Evolutionary conservation across 2,888 invertebrate genomes (phyloP).

Genomic region (Pherbina coryleti): DNA sequence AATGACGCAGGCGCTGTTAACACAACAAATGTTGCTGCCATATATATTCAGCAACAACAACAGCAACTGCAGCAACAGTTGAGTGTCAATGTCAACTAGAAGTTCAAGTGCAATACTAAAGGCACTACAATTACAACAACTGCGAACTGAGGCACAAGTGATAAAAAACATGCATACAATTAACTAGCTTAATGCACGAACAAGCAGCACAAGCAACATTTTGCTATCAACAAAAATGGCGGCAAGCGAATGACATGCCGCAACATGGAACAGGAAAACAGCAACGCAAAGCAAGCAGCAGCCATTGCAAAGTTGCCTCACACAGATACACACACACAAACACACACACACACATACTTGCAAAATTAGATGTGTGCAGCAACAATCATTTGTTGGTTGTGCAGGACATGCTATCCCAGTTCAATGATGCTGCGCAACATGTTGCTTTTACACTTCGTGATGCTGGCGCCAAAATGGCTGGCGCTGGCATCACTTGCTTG

Average conservation of each 20-base stretch:
- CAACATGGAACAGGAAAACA: slow-evolving; percentile 22
- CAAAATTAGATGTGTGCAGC: no score
- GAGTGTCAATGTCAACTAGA: slow-evolving; percentile 39
- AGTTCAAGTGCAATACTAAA: slow-evolving; percentile 60
- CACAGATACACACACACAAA: slow-evolving; percentile 16
- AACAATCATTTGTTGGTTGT: no score
- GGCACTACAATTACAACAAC: not conserved
- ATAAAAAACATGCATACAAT: not conserved
- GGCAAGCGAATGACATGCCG: slow-evolving; percentile 10
- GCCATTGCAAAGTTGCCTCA: slow-evolving; percentile 43
- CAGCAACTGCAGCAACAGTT: slow-evolving; percentile 44
- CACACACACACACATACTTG: slow-evolving; percentile 3
- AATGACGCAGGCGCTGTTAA: not conserved
- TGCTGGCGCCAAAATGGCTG: slow-evolving; percentile 30
- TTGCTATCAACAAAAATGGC: slow-evolving; percentile 11
- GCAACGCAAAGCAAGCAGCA: not conserved
- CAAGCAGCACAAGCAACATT: no score
- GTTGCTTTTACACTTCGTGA: not conserved
- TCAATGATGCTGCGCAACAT: slow-evolving; percentile 36
- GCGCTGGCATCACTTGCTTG: slow-evolving; percentile 39
- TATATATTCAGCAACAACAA: not conserved
- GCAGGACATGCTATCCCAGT: not conserved
- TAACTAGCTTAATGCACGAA: not conserved
- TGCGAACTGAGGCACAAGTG: not conserved
- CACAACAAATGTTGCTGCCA: not conserved